A percentile compares a stretch with the other conserved stretches of the same genome.
Conservation (phyloP, 1,140 invertebrate species). For the Ptiloglossa arizonensis region DNA sequence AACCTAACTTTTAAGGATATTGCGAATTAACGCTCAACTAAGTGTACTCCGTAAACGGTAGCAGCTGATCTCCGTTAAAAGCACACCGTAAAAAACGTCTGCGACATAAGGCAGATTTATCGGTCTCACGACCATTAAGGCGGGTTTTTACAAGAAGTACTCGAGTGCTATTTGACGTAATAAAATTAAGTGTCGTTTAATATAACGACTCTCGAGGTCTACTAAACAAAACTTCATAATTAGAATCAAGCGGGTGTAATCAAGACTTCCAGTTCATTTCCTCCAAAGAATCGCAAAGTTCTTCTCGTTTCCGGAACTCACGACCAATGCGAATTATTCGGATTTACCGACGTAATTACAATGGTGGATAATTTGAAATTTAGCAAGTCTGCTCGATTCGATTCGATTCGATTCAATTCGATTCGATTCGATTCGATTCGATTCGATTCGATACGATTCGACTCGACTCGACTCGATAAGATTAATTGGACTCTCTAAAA, state of each 20-base stretch:
- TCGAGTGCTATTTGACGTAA: constrained; percentile 43
- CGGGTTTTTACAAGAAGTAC: constrained; percentile 41
- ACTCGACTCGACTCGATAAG: no score
- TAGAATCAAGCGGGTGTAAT: constrained; percentile 39
- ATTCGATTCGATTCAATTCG: background rate
- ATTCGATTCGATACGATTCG: no score
- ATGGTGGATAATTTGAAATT: background rate
- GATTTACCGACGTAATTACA: background rate
- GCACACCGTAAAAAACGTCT: background rate
- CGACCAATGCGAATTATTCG: background rate
- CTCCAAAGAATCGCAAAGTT: background rate
- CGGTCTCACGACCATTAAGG: constrained; percentile 50
- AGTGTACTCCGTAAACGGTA: background rate
- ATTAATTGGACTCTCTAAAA: no score
- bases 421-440: no score
- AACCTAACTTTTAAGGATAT: background rate
- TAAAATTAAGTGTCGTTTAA: constrained; percentile 53
- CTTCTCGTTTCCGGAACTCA: background rate
- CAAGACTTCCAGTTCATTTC: constrained; percentile 31
- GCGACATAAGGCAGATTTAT: constrained; percentile 13
- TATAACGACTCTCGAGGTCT: constrained; percentile 30
- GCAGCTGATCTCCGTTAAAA: constrained; percentile 3
- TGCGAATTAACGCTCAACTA: background rate
- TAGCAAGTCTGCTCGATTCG: background rate
- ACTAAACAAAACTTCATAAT: constrained; percentile 48